Percentiles rank a stretch among this genome's conserved stretches.
phyloP scores from a whole-genome alignment of 1,140 invertebrate species.

The Orchesella cincta region DNA sequence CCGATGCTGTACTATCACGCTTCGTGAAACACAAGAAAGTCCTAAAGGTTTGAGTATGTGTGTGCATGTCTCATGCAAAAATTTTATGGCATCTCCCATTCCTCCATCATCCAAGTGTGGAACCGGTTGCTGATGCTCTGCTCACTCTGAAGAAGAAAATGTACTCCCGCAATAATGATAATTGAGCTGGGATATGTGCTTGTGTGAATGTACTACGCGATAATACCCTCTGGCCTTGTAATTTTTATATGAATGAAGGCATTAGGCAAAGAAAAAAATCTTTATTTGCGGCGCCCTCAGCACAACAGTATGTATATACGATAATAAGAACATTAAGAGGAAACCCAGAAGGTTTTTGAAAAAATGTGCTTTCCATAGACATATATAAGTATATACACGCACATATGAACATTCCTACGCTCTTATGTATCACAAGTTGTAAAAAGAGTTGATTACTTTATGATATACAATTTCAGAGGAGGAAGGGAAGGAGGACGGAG shows the following conservation, averaged over 20 bases:
- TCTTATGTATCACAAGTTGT: neutral
- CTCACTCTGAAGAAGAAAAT: neutral
- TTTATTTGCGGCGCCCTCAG: neutral
- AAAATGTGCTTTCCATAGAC: neutral
- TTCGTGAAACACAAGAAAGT: no score
- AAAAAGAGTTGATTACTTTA: constrained; percentile 9
- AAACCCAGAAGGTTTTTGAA: neutral
- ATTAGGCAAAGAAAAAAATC: neutral
- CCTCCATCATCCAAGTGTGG: no score
- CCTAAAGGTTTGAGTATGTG: no score
- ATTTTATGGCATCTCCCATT: no score
- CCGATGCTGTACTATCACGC: neutral
- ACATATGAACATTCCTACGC: no score
- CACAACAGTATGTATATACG: no score
- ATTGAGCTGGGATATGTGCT: neutral
- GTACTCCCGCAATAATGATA: neutral
- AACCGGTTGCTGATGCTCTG: constrained; percentile 13
- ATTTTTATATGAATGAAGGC: constrained; percentile 3
- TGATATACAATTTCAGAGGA: neutral
- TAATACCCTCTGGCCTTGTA: neutral
- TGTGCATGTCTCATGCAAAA: no score
- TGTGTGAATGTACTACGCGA: neutral
- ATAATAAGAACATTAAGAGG: no score
- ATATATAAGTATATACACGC: neutral
- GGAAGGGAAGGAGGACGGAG: neutral